Evolutionary conservation across 2,888 invertebrate species (phyloP).

Genomic region (Cheilosia variabilis): DNA sequence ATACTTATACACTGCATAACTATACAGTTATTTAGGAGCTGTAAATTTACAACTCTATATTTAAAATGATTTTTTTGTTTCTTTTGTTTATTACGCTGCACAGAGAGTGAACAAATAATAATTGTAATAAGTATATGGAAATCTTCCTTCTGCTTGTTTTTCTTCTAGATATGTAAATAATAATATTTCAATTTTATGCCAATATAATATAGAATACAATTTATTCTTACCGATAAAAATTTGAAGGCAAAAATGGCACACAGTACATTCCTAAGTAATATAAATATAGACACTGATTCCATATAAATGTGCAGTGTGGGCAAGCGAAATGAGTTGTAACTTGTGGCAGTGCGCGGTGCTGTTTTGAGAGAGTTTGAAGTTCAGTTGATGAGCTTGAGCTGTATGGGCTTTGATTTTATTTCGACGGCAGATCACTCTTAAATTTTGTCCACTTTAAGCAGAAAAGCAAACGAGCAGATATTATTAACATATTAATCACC

Average conservation of each 20-base stretch:
- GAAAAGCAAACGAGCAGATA: no score
- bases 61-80: slow-evolving; percentile 4
- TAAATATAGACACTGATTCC: background rate
- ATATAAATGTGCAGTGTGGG: no score
- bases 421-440: no score
- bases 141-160: slow-evolving; percentile 50
- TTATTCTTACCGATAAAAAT: slow-evolving; percentile 43
- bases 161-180: slow-evolving; percentile 8
- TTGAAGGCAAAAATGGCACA: slow-evolving; percentile 73
- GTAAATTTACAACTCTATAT: slow-evolving; percentile 34
- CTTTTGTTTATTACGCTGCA: slow-evolving; percentile 16
- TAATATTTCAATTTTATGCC: slow-evolving; percentile 70
- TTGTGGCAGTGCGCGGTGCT: no score
- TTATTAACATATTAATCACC: background rate
- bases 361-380: no score
- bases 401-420: no score
- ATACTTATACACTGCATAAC: no score
- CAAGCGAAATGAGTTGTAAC: no score
- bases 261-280: slow-evolving; percentile 57
- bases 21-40: no score
- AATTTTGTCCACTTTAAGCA: no score
- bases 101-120: slow-evolving; percentile 5
- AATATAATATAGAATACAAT: no score
- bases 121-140: slow-evolving; percentile 36
- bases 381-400: no score